Percentiles rank a stretch among this genome's conserved stretches.
Conservation (phyloP, 92 coral and sea anemone species). For the Chrysogorgia sp. region DNA sequence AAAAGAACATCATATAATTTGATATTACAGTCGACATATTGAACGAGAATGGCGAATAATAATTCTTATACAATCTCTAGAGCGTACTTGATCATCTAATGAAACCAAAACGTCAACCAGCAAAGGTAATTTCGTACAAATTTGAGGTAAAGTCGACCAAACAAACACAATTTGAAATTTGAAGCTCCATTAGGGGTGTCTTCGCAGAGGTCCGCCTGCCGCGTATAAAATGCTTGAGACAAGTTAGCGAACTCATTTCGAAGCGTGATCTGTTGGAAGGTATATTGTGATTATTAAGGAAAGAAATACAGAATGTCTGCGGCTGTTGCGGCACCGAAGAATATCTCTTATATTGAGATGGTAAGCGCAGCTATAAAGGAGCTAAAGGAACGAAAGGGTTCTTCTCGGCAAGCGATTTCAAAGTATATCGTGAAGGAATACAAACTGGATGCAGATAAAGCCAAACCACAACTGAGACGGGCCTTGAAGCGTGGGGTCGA, state of each 20-base stretch:
- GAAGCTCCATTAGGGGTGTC: not conserved
- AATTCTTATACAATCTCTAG: not conserved
- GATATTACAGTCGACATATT: too few relatives aligned
- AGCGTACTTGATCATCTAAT: too few relatives aligned
- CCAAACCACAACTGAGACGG: not conserved
- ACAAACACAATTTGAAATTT: not conserved
- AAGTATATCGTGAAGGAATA: not conserved
- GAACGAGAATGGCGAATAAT: not conserved
- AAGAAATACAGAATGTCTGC: too few relatives aligned
- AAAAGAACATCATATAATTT: too few relatives aligned
- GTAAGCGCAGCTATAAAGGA: not conserved
- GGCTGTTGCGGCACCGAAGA: not conserved
- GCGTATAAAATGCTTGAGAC: not conserved
- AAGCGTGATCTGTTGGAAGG: too few relatives aligned
- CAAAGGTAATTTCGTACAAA: not conserved
- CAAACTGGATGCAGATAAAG: not conserved
- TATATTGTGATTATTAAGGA: too few relatives aligned
- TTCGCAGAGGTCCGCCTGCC: conserved; percentile 5
- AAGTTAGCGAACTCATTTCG: too few relatives aligned
- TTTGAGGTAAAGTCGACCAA: not conserved
- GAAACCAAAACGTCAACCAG: not conserved
- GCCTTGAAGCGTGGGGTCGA: not conserved
- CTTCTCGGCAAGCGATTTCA: not conserved
- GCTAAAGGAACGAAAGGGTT: not conserved
- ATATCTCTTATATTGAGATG: not conserved